Conservation (phyloP, 2,797 vertebrate species). For the Ptychadena robeensis region DNA sequence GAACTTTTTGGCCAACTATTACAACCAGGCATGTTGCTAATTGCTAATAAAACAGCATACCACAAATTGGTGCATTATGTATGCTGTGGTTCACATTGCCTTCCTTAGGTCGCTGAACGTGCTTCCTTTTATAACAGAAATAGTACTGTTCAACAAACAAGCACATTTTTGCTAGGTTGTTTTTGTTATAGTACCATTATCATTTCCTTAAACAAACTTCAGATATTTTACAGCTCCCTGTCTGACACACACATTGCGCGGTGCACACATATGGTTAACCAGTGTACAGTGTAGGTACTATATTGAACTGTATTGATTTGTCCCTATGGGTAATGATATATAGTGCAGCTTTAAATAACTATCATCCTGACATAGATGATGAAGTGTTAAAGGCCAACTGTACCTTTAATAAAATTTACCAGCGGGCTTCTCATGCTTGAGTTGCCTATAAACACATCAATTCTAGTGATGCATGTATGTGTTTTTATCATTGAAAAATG, state of each 20-base stretch:
- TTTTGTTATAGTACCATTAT: not conserved
- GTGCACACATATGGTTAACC: not conserved
- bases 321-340: not conserved
- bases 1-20: too few relatives aligned
- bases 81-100: too few relatives aligned
- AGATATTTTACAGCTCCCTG: too few relatives aligned
- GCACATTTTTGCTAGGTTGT: too few relatives aligned
- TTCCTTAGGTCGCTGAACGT: too few relatives aligned
- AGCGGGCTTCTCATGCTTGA: not conserved
- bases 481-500: not conserved
- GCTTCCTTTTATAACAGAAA: too few relatives aligned
- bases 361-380: not conserved
- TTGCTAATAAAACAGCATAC: too few relatives aligned
- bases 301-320: slow-evolving; percentile 14
- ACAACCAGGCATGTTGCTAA: too few relatives aligned
- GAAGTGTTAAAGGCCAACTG: not conserved
- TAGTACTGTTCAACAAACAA: too few relatives aligned
- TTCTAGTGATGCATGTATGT: not conserved
- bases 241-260: not conserved
- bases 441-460: not conserved
- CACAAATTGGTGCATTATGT: too few relatives aligned
- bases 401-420: not conserved
- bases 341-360: not conserved
- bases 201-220: not conserved
- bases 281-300: not conserved